Conservation (phyloP, 2,888 invertebrate species). For the Athalia circularis region DNA sequence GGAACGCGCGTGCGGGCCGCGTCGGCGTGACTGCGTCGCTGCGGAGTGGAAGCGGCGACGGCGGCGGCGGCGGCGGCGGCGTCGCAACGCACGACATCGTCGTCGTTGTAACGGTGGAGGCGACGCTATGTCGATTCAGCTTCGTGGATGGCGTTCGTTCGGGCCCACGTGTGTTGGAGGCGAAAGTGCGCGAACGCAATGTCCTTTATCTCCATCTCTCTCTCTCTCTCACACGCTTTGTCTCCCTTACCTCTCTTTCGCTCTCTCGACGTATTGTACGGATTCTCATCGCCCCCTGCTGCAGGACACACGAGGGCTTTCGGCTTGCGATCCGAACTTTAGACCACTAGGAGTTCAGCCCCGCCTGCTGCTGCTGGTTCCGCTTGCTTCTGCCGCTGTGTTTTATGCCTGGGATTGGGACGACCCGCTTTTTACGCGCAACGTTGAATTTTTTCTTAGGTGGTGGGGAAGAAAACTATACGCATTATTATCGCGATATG, state of each 20-base stretch:
- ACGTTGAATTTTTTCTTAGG: no score
- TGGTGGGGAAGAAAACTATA: no score
- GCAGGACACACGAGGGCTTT: constrained; percentile 58
- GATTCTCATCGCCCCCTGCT: constrained; percentile 51
- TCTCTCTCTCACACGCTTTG: neutral
- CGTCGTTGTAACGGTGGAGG: neutral
- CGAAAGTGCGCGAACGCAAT: constrained; percentile 37
- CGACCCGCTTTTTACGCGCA: neutral
- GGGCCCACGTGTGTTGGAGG: constrained; percentile 37
- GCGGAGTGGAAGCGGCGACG: constrained; percentile 26
- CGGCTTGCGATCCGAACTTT: constrained; percentile 61
- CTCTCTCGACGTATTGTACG: neutral
- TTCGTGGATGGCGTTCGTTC: neutral
- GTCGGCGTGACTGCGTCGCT: constrained; percentile 48
- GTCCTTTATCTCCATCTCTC: no score
- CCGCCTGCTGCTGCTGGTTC: constrained; percentile 27
- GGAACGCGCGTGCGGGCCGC: constrained; percentile 49
- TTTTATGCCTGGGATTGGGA: neutral
- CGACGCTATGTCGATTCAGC: constrained; percentile 22
- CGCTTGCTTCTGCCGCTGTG: neutral
- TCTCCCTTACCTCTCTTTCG: constrained; percentile 9
- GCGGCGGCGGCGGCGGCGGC: neutral
- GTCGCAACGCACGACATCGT: constrained; percentile 6
- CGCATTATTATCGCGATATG: no score
- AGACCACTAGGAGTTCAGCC: constrained; percentile 52